Base-by-base conservation (phyloP, 2,797 vertebrate genomes). In the Acanthurus leucopareius region DNA sequence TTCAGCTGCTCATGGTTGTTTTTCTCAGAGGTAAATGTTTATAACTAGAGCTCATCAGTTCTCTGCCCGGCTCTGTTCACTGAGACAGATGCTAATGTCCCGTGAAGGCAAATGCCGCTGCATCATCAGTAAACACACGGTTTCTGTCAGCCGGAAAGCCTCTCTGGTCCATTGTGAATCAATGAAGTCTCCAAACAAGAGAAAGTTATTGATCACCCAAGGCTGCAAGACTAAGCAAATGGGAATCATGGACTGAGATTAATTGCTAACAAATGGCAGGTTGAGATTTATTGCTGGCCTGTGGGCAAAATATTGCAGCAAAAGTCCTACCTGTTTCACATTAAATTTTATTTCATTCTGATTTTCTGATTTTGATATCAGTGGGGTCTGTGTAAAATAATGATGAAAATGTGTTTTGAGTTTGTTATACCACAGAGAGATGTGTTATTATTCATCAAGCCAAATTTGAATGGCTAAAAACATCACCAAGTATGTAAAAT, bases 81-180 rank as follows among this genome's bases (percentile, higher is more conserved):
- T 79, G 80, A 85, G 86, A 87, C 83, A 80, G 84, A 89, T 79
- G 86, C 80, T 93, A 94, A 94, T 93, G 93, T 94, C 80, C 90
- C 80, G 72, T 92, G 89, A 93, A 93, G 80, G 85, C 74, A 86
- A 92, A 91, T 87, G 89, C 77, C 53, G 85, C 88, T 81, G 83
- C 83, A 87, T 93, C 91, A 92, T 92, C 92, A 86, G 84, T 91
- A 93, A 89, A 93, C 88, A 88, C 87, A 83, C 25, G 38, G 51
- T 72, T 89, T 58, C 88, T 83, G 90, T 91, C 87, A 86, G 88
- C 83, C 58, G 19, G 63, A 72, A 72, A 84, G 83, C 66, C 71
- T 80, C 74, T 65, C 69, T 28, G 73, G 65, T 79, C 83, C 81
- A 79, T 62, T 85, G 88, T 79, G 75, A 90, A 93, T 93, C 88